Conservation (phyloP, 2,113 vertebrate species). For the Mobula hypostoma region DNA sequence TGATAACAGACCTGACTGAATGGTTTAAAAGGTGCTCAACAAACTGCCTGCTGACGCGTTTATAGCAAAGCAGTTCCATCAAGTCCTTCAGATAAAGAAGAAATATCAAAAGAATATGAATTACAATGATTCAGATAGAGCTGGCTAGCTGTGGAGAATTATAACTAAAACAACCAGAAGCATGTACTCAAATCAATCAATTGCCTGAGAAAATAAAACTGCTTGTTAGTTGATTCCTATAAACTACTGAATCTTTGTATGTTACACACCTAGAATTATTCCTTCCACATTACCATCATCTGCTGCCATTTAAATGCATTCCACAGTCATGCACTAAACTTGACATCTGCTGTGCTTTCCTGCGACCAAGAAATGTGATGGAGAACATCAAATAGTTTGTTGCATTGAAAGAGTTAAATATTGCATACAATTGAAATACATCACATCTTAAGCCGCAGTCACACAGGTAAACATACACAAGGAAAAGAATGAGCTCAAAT, state of each 20-base stretch:
- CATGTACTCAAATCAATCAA: not conserved
- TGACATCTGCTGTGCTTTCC: not conserved
- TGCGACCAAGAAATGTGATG: no score
- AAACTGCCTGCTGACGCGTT: not conserved
- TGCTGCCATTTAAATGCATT: not conserved
- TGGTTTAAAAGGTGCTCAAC: not conserved
- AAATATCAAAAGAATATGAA: not conserved
- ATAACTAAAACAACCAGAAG: not conserved
- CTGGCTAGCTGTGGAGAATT: not conserved
- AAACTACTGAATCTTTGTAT: not conserved
- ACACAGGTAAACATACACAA: not conserved
- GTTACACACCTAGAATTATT: not conserved
- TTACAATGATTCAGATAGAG: not conserved
- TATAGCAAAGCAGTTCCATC: not conserved
- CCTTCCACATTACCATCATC: not conserved
- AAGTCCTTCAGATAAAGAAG: not conserved
- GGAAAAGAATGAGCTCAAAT: not conserved
- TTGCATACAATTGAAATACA: not conserved
- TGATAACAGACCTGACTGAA: not conserved
- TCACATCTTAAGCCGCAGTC: not conserved
- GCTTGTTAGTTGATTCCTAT: not conserved
- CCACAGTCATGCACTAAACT: not conserved
- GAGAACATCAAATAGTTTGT: not conserved
- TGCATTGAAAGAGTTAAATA: not conserved
- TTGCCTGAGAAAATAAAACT: not conserved